Percentiles rank a stretch among this genome's conserved stretches.
Conservation (phyloP, 2,888 invertebrate species). For the Acrobasis repandana region DNA sequence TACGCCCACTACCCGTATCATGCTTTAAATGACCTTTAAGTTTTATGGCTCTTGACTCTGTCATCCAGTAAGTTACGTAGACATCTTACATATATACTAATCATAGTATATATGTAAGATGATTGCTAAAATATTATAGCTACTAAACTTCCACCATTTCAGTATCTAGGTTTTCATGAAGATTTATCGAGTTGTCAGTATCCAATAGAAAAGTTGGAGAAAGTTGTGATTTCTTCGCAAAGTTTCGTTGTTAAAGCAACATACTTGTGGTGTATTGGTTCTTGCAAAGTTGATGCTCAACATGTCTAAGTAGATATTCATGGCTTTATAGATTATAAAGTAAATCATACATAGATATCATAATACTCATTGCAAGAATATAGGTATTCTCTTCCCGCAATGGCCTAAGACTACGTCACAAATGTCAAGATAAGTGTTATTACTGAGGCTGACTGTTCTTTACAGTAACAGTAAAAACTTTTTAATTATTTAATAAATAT, state of each 20-base stretch:
- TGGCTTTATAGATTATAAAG: not conserved
- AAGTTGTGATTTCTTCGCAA: conserved; percentile 31
- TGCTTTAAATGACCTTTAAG: not conserved
- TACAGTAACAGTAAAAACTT: too few species aligned
- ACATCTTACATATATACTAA: too few species aligned
- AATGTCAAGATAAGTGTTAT: too few species aligned
- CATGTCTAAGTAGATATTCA: not conserved
- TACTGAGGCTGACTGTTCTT: too few species aligned
- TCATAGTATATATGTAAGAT: not conserved
- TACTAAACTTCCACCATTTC: conserved; percentile 1
- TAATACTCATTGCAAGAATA: too few species aligned
- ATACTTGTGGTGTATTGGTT: conserved; percentile 21
- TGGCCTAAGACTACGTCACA: too few species aligned
- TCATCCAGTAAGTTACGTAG: not conserved
- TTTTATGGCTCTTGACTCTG: not conserved
- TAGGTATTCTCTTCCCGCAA: too few species aligned
- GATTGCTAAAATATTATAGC: not conserved
- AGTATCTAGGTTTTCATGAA: conserved; percentile 24
- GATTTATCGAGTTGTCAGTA: conserved; percentile 36
- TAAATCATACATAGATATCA: too few species aligned
- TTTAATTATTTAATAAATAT: too few species aligned
- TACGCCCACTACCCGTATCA: not conserved
- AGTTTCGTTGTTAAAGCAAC: conserved; percentile 27
- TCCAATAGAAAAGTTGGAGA: conserved; percentile 31
- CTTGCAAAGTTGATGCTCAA: not conserved